These are phyloP conservation scores for Alethe diademata DNA, from an alignment of 2,113 vertebrate genomes.

Conservation along the genomic window DNA sequence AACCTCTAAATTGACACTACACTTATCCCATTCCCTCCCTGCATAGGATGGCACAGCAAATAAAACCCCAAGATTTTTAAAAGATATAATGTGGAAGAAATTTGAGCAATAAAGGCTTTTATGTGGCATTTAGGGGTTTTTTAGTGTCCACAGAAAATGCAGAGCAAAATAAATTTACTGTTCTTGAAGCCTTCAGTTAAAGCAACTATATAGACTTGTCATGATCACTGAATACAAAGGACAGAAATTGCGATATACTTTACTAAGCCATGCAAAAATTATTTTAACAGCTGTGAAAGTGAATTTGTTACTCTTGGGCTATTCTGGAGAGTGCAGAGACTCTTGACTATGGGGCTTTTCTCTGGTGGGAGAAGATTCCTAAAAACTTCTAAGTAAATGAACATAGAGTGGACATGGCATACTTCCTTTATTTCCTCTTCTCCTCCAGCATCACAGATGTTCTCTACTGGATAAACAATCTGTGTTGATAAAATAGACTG, in stretches of 20 bases:
- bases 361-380: neutral
- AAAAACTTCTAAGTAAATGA: neutral
- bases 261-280: neutral
- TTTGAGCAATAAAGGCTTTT: neutral
- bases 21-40: neutral
- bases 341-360: neutral
- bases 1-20: neutral
- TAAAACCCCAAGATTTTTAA: neutral
- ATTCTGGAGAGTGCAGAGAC: neutral
- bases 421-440: neutral
- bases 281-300: neutral
- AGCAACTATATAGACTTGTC: neutral
- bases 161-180: neutral
- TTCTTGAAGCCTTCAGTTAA: neutral
- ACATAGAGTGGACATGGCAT: neutral
- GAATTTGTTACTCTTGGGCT: neutral
- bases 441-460: neutral
- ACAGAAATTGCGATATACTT: neutral
- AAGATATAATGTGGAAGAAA: neutral
- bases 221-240: neutral
- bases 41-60: neutral
- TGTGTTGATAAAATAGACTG: neutral
- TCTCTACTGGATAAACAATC: neutral
- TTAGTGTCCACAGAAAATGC: neutral
- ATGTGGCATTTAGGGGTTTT: fast-evolving